Evolutionary conservation across 2,888 invertebrate genomes (phyloP).

Genomic region (Sinodicranocentrus sp.): DNA sequence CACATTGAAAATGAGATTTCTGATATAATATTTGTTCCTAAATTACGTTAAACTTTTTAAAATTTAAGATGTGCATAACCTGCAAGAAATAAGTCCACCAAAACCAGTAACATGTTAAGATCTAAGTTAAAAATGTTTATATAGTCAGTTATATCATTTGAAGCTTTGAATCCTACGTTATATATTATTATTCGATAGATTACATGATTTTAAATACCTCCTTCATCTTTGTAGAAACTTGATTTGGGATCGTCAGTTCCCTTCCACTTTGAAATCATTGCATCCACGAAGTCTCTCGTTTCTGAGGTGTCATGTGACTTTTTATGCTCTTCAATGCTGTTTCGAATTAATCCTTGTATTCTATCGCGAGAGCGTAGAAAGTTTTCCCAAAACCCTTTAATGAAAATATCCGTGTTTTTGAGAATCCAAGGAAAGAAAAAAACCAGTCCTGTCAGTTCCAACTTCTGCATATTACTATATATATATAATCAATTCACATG

Average conservation of each 20-base stretch:
- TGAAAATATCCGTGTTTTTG: conserved; percentile 65
- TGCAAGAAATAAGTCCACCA: conserved; percentile 76
- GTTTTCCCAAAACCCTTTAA: conserved; percentile 75
- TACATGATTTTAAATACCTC: too few relatives aligned
- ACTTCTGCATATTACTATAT: conserved; percentile 31
- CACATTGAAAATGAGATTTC: too few relatives aligned
- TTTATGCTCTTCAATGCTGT: conserved; percentile 60
- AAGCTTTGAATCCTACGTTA: not conserved
- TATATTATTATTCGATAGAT: too few relatives aligned
- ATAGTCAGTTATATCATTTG: not conserved
- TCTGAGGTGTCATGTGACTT: conserved; percentile 43
- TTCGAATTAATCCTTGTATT: conserved; percentile 43
- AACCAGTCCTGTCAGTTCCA: conserved; percentile 38
- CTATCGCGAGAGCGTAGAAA: conserved; percentile 34
- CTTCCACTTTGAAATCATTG: conserved; percentile 62
- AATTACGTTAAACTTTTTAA: too few relatives aligned
- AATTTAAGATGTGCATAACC: conserved; percentile 59
- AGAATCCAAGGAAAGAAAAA: conserved; percentile 31
- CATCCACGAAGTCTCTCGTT: conserved; percentile 64
- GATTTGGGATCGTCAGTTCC: conserved; percentile 36
- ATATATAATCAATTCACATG: too few relatives aligned
- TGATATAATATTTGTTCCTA: too few relatives aligned
- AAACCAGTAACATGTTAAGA: conserved; percentile 72
- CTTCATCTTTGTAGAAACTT: conserved; percentile 66
- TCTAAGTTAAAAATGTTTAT: conserved; percentile 60